Conservation (phyloP, 1,140 invertebrate species). For the Vanessa atalanta region DNA sequence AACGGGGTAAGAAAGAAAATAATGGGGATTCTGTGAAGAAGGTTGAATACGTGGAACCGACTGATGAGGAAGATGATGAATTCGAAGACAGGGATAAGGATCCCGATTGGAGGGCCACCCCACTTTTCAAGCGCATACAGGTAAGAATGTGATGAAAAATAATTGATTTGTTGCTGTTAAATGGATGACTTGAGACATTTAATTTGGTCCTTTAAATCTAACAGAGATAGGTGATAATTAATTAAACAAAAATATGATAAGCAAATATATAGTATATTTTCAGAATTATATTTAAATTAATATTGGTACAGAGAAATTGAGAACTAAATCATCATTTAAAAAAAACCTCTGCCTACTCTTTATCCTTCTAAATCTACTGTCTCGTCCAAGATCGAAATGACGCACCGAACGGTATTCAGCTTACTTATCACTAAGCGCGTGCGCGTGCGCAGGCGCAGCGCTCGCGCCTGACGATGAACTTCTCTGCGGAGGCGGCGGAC, state of each 20-base stretch:
- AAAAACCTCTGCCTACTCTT: too few species aligned
- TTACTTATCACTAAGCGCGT: too few species aligned
- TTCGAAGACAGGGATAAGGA: slow-evolving; percentile 82
- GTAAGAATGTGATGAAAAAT: slow-evolving; percentile 35
- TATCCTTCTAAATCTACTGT: too few species aligned
- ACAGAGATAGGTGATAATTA: too few species aligned
- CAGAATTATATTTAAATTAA: too few species aligned
- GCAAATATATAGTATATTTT: too few species aligned
- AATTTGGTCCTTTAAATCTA: too few species aligned
- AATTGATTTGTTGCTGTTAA: background rate
- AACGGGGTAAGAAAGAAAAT: slow-evolving; percentile 49
- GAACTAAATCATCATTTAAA: too few species aligned
- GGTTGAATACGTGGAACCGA: slow-evolving; percentile 57
- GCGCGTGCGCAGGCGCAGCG: slow-evolving; percentile 54
- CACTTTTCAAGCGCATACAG: slow-evolving; percentile 78
- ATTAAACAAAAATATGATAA: too few species aligned
- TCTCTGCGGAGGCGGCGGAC: slow-evolving; percentile 39
- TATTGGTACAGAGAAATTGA: too few species aligned
- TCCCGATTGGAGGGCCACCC: slow-evolving; percentile 86
- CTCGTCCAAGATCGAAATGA: too few species aligned
- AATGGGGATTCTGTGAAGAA: slow-evolving; percentile 46
- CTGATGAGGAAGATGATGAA: slow-evolving; percentile 68
- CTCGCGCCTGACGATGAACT: slow-evolving; percentile 70
- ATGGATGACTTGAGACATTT: background rate
- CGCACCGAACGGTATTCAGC: too few species aligned